phyloP scores from a whole-genome alignment of 1,140 invertebrate species.

The Maniola jurtina region DNA sequence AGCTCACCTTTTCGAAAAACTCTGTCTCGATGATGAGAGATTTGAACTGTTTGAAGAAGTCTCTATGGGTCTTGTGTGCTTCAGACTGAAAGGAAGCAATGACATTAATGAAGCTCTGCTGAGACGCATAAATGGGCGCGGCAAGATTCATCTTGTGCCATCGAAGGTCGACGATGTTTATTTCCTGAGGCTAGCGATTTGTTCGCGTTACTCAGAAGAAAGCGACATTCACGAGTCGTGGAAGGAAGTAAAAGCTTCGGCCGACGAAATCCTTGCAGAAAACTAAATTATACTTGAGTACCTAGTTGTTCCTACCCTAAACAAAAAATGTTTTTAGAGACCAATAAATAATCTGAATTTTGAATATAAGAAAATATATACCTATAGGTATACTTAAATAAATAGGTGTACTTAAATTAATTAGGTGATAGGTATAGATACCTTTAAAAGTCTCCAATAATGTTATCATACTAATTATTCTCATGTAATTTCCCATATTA shows the following conservation, averaged over 20 bases:
- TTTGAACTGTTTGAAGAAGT: slow-evolving; percentile 95
- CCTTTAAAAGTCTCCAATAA: no score
- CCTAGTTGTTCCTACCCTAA: no score
- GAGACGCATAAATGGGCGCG: slow-evolving; percentile 93
- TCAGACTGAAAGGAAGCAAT: slow-evolving; percentile 93
- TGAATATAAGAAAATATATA: no score
- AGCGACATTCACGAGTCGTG: slow-evolving; percentile 92
- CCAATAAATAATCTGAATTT: no score
- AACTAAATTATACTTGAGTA: slow-evolving; percentile 27
- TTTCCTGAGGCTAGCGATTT: slow-evolving; percentile 95
- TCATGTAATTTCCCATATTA: no score
- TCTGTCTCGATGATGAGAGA: slow-evolving; percentile 83
- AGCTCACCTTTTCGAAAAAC: slow-evolving; percentile 90
- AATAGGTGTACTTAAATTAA: no score
- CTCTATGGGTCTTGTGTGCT: slow-evolving; percentile 95
- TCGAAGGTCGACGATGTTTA: slow-evolving; percentile 91
- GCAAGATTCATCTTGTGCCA: slow-evolving; percentile 96
- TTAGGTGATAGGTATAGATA: no score
- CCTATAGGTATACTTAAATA: no score
- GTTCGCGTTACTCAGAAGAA: slow-evolving; percentile 90
- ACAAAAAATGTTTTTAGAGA: no score
- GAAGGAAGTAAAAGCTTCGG: slow-evolving; percentile 89
- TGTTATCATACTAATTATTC: no score
- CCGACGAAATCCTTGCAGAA: slow-evolving; percentile 81
- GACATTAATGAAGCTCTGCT: slow-evolving; percentile 90